Evolutionary conservation across 2,888 invertebrate species (phyloP), one percentile per base, ranked within the genome.

Genomic region (Cheilosia variabilis): DNA sequence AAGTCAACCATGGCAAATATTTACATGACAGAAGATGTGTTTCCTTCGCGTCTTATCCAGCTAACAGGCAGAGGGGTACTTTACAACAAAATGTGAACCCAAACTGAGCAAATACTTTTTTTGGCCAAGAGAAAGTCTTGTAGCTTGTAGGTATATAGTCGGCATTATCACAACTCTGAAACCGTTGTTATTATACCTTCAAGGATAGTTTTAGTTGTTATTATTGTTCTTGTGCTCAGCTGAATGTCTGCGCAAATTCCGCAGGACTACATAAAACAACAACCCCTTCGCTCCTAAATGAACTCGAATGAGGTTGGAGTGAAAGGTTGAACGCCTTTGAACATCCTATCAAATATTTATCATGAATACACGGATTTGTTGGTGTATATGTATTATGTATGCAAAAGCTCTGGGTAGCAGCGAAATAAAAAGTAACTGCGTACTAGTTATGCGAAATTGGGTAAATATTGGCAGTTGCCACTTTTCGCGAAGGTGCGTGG

Each of bases 1-100:
- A 84, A 79, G 73, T 84, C 84, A 84, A 79, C 79, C 73, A 63
- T 57, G n/a, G 73, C 52, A 84, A 84, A 84, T 84, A 75, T 84
- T 84, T 84, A 65, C 84, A 84, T 75, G 73, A 84, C 63, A 80
- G 79, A 58, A 79, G 73, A 79, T 58, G 73, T 58, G 69, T 57
- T 79, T 47, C 63, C 53, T 47, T 68, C 55, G 37, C 62, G 19
- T 47, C 13, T 17, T n/a, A 6, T 52, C 13, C 6, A 24, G 53
- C 31, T 9, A 27, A 27, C 7, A 19, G 43, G 58, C 47, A 47
- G 66, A 58, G 15, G 47, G 24, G 55, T 77, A 62, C 45, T 60
- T 52, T 68, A 31, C 27, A 34, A 19, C 34, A 53, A 53, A 77
- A 34, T 45, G 47, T 2, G 10, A 63, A 58, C 57, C 52, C 34